Percentiles rank a stretch among this genome's conserved stretches.
Conservation (phyloP, 2,797 vertebrate species). For the Anabacerthia variegaticeps region DNA sequence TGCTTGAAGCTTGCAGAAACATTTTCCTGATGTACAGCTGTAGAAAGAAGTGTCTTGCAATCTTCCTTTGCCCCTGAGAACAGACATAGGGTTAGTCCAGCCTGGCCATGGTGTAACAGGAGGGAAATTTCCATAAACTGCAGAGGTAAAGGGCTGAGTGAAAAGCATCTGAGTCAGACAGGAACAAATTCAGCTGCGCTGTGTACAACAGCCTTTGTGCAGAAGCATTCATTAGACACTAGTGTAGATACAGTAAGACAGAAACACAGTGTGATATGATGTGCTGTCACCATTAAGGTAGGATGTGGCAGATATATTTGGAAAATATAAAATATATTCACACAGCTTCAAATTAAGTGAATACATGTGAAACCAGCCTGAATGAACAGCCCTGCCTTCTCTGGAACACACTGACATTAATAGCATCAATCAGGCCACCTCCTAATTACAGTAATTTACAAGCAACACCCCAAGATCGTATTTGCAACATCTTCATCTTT, state of each 20-base stretch:
- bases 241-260: background rate
- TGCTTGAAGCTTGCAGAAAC: background rate
- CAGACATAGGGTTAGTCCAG: background rate
- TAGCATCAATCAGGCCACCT: conserved; percentile 10
- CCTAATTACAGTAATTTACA: background rate
- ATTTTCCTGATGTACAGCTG: background rate
- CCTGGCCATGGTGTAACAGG: background rate
- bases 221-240: conserved; percentile 37
- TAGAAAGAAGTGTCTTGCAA: background rate
- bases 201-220: conserved; percentile 29
- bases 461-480: background rate
- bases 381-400: background rate
- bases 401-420: background rate
- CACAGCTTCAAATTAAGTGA: conserved; percentile 7
- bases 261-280: background rate
- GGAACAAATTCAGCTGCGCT: background rate
- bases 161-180: conserved; percentile 2
- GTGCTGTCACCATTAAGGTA: conserved; percentile 46
- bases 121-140: background rate
- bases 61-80: background rate
- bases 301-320: conserved; percentile 26
- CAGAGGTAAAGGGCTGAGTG: background rate
- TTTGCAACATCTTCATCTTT: background rate
- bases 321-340: conserved; percentile 23
- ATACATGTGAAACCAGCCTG: background rate